These are phyloP conservation scores for Alectura lathami DNA, from an alignment of 2,113 vertebrate species.

Conservation along the genomic window DNA sequence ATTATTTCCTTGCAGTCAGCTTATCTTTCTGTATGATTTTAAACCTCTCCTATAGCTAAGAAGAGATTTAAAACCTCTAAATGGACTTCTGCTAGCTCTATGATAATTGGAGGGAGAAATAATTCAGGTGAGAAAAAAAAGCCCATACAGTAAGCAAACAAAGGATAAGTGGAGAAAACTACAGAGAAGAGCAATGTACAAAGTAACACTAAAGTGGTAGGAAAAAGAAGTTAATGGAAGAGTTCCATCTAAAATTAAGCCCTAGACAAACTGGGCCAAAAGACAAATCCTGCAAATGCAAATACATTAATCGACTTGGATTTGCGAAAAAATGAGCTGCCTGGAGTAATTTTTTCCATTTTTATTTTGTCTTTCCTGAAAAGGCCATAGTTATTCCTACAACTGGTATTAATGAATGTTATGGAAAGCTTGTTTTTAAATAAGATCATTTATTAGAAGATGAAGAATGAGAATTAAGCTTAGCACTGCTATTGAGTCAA, in stretches of 20 bases:
- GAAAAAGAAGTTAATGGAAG: not conserved
- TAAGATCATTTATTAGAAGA: not conserved
- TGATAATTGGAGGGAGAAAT: not conserved
- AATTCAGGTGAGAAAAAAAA: not conserved
- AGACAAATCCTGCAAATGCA: not conserved
- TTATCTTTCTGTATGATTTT: not conserved
- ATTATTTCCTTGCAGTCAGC: not conserved
- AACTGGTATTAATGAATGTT: not conserved
- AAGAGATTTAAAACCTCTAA: not conserved
- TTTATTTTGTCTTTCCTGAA: not conserved
- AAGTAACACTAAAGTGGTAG: not conserved
- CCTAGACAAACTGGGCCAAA: not conserved
- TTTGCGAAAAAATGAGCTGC: not conserved
- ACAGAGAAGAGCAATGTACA: not conserved
- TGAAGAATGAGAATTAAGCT: not conserved
- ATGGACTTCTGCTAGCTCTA: not conserved
- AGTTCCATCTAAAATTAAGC: not conserved
- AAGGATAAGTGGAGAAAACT: not conserved
- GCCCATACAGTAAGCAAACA: not conserved
- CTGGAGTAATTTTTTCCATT: not conserved
- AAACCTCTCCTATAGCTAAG: not conserved
- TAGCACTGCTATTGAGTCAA: not conserved
- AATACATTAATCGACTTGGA: not conserved
- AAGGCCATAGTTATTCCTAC: not conserved
- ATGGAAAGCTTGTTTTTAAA: not conserved